Base-by-base conservation (phyloP, 2,113 vertebrate species). In the Nansenia antarctica region DNA sequence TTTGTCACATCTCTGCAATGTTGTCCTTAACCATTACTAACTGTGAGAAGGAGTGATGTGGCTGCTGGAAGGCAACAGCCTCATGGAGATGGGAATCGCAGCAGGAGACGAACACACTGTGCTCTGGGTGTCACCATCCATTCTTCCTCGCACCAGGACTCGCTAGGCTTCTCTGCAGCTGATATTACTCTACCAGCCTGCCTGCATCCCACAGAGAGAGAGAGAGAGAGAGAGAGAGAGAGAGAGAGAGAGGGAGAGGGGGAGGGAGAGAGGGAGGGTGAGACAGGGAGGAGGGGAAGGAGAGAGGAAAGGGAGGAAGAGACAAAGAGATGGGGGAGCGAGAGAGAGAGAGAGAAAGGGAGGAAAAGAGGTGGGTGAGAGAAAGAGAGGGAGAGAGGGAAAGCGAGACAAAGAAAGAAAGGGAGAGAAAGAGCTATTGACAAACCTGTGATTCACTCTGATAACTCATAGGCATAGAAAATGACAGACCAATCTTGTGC, bases 401-500 rank as follows among this genome's bases (percentile, higher is more conserved):
- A 37, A 11, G 35, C 5, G 35, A 37, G 35, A 37, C 5, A 5
- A 5, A 11, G 35, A 15, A 1, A 42, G 15, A 18, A 18, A 8
- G n/a, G 14, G n/a, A 49, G n/a, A 20, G 45, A 22, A n/a, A 11
- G n/a, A 11, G 20, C 7, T 11, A 6, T 5, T n/a, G 6, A 29
- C 14, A 65, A 31, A 45, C 9, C 27, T 32, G n/a, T 49, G 9
- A 65, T 29, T n/a, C 42, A 15, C 27, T 49, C 39, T 49, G 30
- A 32, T 31, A 49, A 32, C 32, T 42, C 60, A 62, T 20, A 42
- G 60, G n/a, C 60, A 42, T 42, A 20, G 20, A 14, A 42, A 42
- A 60, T 32, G 58, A 63, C 37, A 26, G 37, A 9, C 37, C 45
- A 53, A 35, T 66, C 30, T 54, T 49, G 29, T 54, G 64, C 27